phyloP scores from a whole-genome alignment of 1,140 invertebrate species.

The Bactericera cockerelli region DNA sequence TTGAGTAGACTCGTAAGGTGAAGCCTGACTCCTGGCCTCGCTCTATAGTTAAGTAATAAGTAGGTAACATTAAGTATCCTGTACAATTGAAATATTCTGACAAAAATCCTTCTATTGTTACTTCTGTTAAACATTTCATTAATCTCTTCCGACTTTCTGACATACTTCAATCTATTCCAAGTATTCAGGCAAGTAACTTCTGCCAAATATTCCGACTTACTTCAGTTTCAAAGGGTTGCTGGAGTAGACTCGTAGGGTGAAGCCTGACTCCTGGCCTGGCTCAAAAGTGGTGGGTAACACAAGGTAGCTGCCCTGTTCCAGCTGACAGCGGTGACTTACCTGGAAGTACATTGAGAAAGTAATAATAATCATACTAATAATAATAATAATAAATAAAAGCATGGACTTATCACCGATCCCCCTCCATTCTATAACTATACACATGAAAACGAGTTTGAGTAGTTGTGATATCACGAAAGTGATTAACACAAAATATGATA shows the following conservation, averaged over 20 bases:
- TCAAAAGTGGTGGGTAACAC: slow-evolving; percentile 84
- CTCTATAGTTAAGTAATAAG: slow-evolving; percentile 85
- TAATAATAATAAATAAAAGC: slow-evolving; percentile 14
- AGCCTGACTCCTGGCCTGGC: slow-evolving; percentile 73
- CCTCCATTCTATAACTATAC: background rate
- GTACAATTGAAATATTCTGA: no score
- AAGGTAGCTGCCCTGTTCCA: slow-evolving; percentile 70
- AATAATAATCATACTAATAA: background rate
- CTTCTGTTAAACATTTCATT: no score
- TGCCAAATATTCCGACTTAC: slow-evolving; percentile 28
- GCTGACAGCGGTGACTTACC: slow-evolving; percentile 48
- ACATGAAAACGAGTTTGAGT: no score
- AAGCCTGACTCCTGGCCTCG: slow-evolving; percentile 76
- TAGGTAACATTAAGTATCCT: slow-evolving; percentile 74
- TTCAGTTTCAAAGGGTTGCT: slow-evolving; percentile 67
- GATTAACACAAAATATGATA: background rate
- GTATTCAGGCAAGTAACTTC: no score
- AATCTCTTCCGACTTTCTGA: no score
- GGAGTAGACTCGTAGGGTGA: slow-evolving; percentile 67
- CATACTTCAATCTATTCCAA: no score
- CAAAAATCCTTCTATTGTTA: no score
- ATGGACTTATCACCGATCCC: background rate
- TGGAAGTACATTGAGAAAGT: slow-evolving; percentile 21
- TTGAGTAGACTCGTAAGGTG: slow-evolving; percentile 64
- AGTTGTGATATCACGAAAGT: no score